Percentiles rank a stretch among this genome's conserved stretches.
phyloP scores from a whole-genome alignment of 1,140 invertebrate species.

The Zaprionus vittiger region DNA sequence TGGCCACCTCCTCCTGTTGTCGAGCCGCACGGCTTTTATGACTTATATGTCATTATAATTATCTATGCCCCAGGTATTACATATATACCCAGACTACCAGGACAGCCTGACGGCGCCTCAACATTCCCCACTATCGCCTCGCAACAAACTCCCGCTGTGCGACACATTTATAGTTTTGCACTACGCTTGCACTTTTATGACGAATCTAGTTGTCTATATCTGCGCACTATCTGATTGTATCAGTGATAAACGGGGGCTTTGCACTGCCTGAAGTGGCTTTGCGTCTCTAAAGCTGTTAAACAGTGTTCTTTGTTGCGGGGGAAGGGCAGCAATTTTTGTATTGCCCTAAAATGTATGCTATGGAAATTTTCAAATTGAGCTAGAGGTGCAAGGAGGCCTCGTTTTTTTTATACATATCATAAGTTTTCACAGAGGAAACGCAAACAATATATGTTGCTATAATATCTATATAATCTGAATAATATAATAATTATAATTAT shows the following conservation, averaged over 20 bases:
- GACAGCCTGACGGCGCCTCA: neutral
- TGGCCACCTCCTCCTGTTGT: conserved; percentile 26
- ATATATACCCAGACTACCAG: neutral
- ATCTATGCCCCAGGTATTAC: conserved; percentile 52
- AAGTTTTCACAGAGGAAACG: too few species aligned
- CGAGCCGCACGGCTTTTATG: conserved; percentile 11
- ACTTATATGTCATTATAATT: conserved; percentile 51
- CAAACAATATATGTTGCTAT: too few species aligned
- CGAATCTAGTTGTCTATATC: conserved; percentile 2
- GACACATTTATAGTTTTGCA: neutral
- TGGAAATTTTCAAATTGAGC: neutral
- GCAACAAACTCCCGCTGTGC: neutral
- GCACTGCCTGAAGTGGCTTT: neutral
- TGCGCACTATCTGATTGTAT: neutral
- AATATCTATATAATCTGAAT: too few species aligned
- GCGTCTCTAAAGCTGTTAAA: neutral
- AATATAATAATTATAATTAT: too few species aligned
- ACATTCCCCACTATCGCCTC: neutral
- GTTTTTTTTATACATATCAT: too few species aligned
- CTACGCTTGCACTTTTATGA: conserved; percentile 27
- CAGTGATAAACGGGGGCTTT: conserved; percentile 13
- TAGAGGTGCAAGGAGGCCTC: neutral
- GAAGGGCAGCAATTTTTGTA: neutral
- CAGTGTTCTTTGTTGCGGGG: neutral
- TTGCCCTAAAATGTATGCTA: neutral